Evolutionary conservation across 2,888 invertebrate species (phyloP), one percentile per base, ranked within the genome.

Genomic region (Spisula subtruncata): DNA sequence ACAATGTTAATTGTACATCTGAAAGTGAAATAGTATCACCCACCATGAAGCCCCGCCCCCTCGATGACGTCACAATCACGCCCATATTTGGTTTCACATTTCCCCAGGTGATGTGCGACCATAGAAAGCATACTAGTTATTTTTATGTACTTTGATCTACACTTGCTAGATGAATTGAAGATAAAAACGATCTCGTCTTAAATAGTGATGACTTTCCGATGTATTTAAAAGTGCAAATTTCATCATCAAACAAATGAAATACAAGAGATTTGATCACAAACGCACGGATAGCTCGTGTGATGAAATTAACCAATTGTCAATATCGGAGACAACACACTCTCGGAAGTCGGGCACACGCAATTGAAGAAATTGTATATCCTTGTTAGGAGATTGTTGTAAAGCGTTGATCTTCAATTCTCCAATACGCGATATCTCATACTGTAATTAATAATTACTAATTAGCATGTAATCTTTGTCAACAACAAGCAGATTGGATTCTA

Each of bases 1-100:
- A 75, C 75, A 35, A 75, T 75, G 75, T 75, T n/a, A n/a, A n/a
- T n/a, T n/a, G n/a, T n/a, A n/a, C n/a, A 32, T 32, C 32, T 8
- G 71, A 75, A 75, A 75, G 75, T 75, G 75, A 75, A 75, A 75
- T 75, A 32, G 35, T 75, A 75, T 75, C 75, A 75, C 32, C 14
- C 71, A 32, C 75, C 1, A 16, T 16, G 29, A 35, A 75, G 75
- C 35, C 32, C 75, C 75, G 75, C 75, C 75, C n/a, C 35, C n/a
- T 75, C 75, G 75, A 5, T 75, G 75, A 75, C 75, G 14, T 75
- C 10, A 6, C 6, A 5, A 35, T 35, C 75, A 75, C 75, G 75
- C 75, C 75, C 18, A 32, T 75, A 66, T 1, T 35, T 32, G 32
- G 75, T 35, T 75, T 75, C 35, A 32, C 29, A 56, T 66, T 16